A percentile compares a stretch with the other conserved stretches of the same genome.
Evolutionary conservation across 2,113 vertebrate species (phyloP).

Genomic region (Eulemur macaco): DNA sequence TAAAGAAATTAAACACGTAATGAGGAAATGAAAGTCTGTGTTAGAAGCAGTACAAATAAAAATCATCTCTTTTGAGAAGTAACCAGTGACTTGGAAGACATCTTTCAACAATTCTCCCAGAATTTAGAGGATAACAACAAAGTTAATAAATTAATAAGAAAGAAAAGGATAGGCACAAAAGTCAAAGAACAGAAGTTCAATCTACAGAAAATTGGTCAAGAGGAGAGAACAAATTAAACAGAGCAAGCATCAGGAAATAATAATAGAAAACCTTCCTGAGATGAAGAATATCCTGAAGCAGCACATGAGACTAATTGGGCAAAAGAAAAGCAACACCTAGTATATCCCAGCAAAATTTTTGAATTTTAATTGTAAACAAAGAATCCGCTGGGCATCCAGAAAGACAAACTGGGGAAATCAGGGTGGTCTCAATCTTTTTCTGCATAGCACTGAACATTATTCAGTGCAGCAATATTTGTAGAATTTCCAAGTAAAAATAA

Average conservation of each 20-base stretch:
- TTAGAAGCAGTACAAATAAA: neutral
- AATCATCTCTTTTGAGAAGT: neutral
- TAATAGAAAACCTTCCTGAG: neutral
- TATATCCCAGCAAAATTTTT: neutral
- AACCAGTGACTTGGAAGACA: neutral
- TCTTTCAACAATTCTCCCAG: neutral
- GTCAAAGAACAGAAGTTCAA: neutral
- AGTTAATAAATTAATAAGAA: neutral
- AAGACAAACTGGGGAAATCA: neutral
- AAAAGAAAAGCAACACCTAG: neutral
- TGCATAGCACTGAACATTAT: neutral
- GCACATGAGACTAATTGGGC: neutral
- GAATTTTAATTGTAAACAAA: neutral
- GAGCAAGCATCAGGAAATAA: neutral
- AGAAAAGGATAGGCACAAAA: neutral
- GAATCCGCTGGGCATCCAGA: neutral
- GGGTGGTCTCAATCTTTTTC: neutral
- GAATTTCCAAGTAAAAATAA: conserved; percentile 24
- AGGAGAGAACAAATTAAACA: neutral
- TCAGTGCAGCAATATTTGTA: neutral
- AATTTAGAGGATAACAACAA: neutral
- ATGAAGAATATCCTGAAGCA: neutral
- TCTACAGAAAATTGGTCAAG: neutral
- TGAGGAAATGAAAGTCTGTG: neutral
- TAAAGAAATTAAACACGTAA: conserved; percentile 23